These are phyloP conservation scores for Buphagus erythrorhynchus DNA, from an alignment of 2,797 vertebrate genomes.

Conservation along the genomic window DNA sequence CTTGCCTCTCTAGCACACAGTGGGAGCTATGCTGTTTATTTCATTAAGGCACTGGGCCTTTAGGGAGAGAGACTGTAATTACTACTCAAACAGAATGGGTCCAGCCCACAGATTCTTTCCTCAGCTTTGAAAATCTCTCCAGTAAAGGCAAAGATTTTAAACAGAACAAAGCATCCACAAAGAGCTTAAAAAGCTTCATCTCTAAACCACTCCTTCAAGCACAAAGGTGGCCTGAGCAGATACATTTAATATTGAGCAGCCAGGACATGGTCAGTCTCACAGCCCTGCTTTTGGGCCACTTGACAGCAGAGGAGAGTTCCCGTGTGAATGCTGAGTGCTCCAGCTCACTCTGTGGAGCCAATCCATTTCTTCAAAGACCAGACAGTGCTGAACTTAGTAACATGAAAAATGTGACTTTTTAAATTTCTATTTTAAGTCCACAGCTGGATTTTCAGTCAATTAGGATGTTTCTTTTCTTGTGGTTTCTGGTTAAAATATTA, in stretches of 20 bases:
- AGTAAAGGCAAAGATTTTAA: not conserved
- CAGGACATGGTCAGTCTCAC: slow-evolving; percentile 47
- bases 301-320: slow-evolving; percentile 64
- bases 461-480: slow-evolving; percentile 43
- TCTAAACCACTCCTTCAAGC: not conserved
- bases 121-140: slow-evolving; percentile 1
- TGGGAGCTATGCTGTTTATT: not conserved
- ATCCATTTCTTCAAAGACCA: slow-evolving; percentile 59
- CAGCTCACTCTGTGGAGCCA: not conserved
- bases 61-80: not conserved
- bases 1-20: not conserved
- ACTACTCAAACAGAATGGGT: not conserved
- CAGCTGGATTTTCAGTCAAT: slow-evolving; percentile 64
- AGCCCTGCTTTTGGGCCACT: slow-evolving; percentile 4
- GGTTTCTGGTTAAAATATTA: slow-evolving; percentile 57
- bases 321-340: slow-evolving; percentile 63
- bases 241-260: not conserved
- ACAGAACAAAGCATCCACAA: not conserved
- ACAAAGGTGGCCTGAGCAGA: not conserved
- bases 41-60: not conserved
- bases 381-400: slow-evolving; percentile 67
- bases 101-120: not conserved
- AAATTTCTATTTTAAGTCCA: slow-evolving; percentile 62
- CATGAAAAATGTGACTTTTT: slow-evolving; percentile 50
- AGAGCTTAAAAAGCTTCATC: not conserved